phyloP scores from a whole-genome alignment of 2,113 vertebrate species.

The Brachirus orientalis region DNA sequence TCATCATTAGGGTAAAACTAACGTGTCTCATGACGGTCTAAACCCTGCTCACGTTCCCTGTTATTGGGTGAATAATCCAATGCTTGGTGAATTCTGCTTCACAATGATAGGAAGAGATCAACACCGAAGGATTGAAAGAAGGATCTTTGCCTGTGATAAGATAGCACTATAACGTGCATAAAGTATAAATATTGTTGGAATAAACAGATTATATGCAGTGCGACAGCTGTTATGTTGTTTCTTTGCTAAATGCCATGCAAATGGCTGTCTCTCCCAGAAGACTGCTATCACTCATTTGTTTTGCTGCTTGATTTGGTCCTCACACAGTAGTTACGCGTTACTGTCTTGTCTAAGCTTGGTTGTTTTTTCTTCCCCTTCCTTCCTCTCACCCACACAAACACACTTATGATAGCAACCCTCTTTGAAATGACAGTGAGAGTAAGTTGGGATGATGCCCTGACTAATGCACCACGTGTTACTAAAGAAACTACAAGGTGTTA shows the following conservation, averaged over 20 bases:
- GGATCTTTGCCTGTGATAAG: no score
- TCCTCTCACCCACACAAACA: not conserved
- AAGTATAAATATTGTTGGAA: constrained; percentile 38
- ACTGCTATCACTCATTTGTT: constrained; percentile 35
- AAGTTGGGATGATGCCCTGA: constrained; percentile 4
- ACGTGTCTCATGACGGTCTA: no score
- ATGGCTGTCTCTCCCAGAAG: constrained; percentile 55
- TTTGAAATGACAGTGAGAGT: constrained; percentile 23
- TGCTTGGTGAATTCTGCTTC: no score
- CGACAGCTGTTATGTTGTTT: constrained; percentile 57
- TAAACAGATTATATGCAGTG: constrained; percentile 54
- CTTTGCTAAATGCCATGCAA: constrained; percentile 45
- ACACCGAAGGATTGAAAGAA: no score
- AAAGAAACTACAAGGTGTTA: not conserved
- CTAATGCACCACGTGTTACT: constrained; percentile 25
- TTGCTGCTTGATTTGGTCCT: constrained; percentile 53
- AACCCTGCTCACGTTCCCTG: no score
- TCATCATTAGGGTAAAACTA: no score
- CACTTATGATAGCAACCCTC: not conserved
- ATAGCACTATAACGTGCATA: not conserved
- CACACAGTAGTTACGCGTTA: not conserved
- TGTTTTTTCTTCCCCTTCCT: constrained; percentile 12
- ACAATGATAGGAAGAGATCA: no score
- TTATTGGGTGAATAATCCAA: no score
- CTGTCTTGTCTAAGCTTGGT: constrained; percentile 8